Evolutionary conservation across 2,113 vertebrate species (phyloP), one percentile per base, ranked within the genome.

Genomic region (Phaethornis superciliosus): DNA sequence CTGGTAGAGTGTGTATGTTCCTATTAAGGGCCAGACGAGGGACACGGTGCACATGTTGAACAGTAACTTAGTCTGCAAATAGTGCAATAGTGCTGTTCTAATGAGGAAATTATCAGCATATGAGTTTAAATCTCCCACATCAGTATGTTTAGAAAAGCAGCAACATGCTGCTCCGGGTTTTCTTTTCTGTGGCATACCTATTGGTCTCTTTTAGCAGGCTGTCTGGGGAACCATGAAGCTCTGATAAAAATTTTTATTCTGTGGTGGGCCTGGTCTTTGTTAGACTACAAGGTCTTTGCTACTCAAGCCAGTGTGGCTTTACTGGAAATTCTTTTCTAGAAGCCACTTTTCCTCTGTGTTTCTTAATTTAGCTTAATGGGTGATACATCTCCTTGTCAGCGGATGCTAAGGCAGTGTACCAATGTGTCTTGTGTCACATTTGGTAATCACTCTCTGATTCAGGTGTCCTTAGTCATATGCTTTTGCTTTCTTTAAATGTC

Each of bases 21-120:
- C 37, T 77, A 7, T 75, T 93, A 93, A 85, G 79, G 76, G 75
- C 85, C 68, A 74, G 40, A 83, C 1, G 54, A 84, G 56, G 93
- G 88, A 89, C 60, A 47, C 27, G 77, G 35, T 12, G 20, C 81
- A 82, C 78, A 75, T 75, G 76, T 71, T 81, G 69, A 67, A 27
- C 32, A 83, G 89, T 60, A 85, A 71, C n/a, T 94, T 63, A 68
- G 49, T 44, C 79, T 91, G 76, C 59, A 95, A 85, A 89, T 44
- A 85, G 52, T 28, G 28, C 76, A 89, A 70, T 30, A 84, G 17
- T 1, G 3, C 37, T 75, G 24, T 70, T 82, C 64, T 83, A 60
- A 70, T 85, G 76, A 81, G 56, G 75, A 93, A 80, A 63, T 77
- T 71, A 80, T 67, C 76, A 83, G 10, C n/a, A 40, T 52, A 47